phyloP scores from a whole-genome alignment of 2,888 invertebrate species.

The Leuctra nigra region DNA sequence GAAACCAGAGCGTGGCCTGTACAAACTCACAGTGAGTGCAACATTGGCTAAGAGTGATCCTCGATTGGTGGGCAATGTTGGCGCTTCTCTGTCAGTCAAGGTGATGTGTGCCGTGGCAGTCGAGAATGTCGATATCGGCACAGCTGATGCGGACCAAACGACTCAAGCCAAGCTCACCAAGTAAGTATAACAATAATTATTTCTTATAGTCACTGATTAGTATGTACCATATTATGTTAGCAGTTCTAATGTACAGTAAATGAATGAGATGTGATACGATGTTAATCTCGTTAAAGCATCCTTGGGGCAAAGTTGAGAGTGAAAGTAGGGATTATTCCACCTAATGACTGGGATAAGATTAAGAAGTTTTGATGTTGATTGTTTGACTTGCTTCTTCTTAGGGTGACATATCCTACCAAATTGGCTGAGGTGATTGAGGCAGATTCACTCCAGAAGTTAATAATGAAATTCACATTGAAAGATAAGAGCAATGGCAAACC shows the following conservation, averaged over 20 bases:
- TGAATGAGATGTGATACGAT: too few relatives aligned
- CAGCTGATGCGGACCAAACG: constrained; percentile 85
- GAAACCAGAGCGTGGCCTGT: constrained; percentile 78
- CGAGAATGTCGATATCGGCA: constrained; percentile 74
- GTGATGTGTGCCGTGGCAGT: constrained; percentile 72
- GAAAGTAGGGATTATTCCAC: too few relatives aligned
- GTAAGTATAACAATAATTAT: constrained; percentile 42
- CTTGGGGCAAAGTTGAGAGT: too few relatives aligned
- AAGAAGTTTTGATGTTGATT: too few relatives aligned
- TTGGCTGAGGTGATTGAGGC: constrained; percentile 64
- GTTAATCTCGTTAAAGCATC: too few relatives aligned
- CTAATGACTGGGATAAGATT: too few relatives aligned
- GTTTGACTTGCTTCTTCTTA: too few relatives aligned
- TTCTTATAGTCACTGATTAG: too few relatives aligned
- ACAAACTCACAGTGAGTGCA: constrained; percentile 71
- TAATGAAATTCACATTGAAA: constrained; percentile 70
- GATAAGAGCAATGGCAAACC: constrained; percentile 61
- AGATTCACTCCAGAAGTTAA: constrained; percentile 84
- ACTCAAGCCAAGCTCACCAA: constrained; percentile 67
- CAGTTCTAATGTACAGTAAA: too few relatives aligned
- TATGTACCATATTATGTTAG: too few relatives aligned
- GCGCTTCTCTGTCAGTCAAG: constrained; percentile 51
- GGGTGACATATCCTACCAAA: constrained; percentile 66
- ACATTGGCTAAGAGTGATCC: constrained; percentile 54
- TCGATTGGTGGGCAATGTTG: constrained; percentile 47